These are phyloP conservation scores for Campoletis sonorensis DNA, from an alignment of 1,140 invertebrate species.

Conservation along the genomic window DNA sequence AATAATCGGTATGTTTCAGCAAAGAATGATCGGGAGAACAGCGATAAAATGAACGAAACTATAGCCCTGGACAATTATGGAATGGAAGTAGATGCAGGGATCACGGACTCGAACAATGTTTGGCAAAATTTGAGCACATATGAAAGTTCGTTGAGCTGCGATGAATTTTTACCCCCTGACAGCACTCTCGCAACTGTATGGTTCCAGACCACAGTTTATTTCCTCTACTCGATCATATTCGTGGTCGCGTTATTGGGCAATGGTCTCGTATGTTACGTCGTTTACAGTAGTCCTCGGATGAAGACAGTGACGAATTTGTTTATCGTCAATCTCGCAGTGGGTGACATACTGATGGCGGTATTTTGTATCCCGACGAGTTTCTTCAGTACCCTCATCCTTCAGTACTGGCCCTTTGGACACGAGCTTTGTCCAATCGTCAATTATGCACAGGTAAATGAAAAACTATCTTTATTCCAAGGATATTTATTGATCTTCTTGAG, in stretches of 20 bases:
- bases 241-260: slow-evolving; percentile 87
- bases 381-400: slow-evolving; percentile 83
- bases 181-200: slow-evolving; percentile 65
- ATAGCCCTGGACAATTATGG: slow-evolving; percentile 26
- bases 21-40: neutral
- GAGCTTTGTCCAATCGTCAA: slow-evolving; percentile 87
- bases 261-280: slow-evolving; percentile 89
- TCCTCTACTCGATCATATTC: slow-evolving; percentile 86
- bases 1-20: neutral
- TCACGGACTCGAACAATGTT: slow-evolving; percentile 18
- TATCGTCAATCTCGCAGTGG: slow-evolving; percentile 90
- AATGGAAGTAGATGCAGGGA: neutral
- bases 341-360: slow-evolving; percentile 90
- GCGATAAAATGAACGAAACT: slow-evolving; percentile 30
- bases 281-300: slow-evolving; percentile 87
- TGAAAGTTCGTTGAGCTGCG: slow-evolving; percentile 50
- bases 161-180: slow-evolving; percentile 46
- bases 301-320: slow-evolving; percentile 92
- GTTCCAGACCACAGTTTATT: slow-evolving; percentile 82
- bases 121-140: slow-evolving; percentile 29
- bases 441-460: slow-evolving; percentile 77
- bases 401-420: slow-evolving; percentile 90
- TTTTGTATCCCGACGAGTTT: slow-evolving; percentile 93
- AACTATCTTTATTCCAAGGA: neutral
- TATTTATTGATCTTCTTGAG: neutral